phyloP scores from a whole-genome alignment of 2,113 vertebrate species.

The Festucalex cinctus region DNA sequence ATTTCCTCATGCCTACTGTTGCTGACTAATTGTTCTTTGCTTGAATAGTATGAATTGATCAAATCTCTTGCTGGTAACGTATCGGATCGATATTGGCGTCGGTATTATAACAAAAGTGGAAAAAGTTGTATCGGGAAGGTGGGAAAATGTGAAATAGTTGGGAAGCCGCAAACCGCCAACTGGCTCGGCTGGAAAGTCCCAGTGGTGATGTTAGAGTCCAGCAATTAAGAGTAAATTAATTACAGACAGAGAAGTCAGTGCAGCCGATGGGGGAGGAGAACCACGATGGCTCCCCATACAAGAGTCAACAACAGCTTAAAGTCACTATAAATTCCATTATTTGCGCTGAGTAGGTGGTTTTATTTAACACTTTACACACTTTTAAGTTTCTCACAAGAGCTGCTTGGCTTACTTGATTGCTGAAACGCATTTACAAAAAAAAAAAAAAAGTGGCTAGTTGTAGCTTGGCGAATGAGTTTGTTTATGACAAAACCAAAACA shows the following conservation, averaged over 20 bases:
- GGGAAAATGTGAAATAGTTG: not conserved
- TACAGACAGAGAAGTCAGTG: constrained; percentile 57
- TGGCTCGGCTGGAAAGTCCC: constrained; percentile 70
- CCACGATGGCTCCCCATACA: constrained; percentile 16
- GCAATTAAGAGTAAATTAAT: constrained; percentile 75
- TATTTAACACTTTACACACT: not conserved
- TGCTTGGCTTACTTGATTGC: not conserved
- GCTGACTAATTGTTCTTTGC: no score
- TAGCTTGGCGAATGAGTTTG: not conserved
- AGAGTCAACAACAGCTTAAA: constrained; percentile 53
- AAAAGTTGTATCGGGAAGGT: not conserved
- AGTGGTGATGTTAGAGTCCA: constrained; percentile 60
- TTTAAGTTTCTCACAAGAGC: not conserved
- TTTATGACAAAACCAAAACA: not conserved
- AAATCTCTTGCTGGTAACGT: no score
- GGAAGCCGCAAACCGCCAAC: constrained; percentile 59
- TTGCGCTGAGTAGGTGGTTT: not conserved
- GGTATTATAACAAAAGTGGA: no score
- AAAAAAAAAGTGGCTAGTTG: not conserved
- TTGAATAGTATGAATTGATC: no score
- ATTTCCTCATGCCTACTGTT: no score
- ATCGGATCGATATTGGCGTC: no score
- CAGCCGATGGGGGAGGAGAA: constrained; percentile 50
- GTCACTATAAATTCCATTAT: not conserved
- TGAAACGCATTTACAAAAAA: not conserved